Evolutionary conservation across 1,140 invertebrate species (phyloP), one percentile per base, ranked within the genome.

Genomic region (Caenorhabditis briggsae): DNA sequence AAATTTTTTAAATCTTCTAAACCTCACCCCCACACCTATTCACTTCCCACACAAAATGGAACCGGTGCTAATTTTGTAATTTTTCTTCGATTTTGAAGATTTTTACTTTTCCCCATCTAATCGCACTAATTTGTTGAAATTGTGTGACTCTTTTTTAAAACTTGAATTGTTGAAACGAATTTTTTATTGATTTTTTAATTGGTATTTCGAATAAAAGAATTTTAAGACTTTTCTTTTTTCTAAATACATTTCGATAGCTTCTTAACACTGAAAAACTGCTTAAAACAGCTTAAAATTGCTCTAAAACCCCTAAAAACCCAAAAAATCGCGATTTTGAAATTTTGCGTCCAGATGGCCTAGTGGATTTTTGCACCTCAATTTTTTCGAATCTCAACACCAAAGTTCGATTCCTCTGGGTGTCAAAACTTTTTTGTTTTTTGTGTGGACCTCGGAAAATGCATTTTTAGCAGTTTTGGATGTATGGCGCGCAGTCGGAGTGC

Each of bases 1-100:
- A 11, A 58, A 58, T 58, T 16, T 20, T 58, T n/a, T n/a, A 16
- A 58, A 11, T 58, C 7, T 5, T 58, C n/a, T 58, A 2, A 7
- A 18, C 14, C 14, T 58, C n/a, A 33, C 0, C 50, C 61, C 12
- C 43, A 3, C 11, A 7, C 6, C 11, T 5, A 20, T 48, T 50
- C 46, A 78, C 46, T 50, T 48, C 46, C 5, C 70, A 78, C 70
- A 78, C 70, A 48, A 78, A 78, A 78, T 78, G 70, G 50, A 50
- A 78, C 70, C 46, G 70, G 70, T 78, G 70, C 43, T 50, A 18
- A 33, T 33, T 16, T 7, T n/a, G 2, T n/a, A 58, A 58, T 7
- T n/a, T 58, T 58, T 58, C 5, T n/a, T n/a, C 0, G 5, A n/a
- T 58, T 58, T 53, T 53, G 1, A 2, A 12, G 2, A 1, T 53